Evolutionary conservation across 2,113 vertebrate genomes (phyloP).

Genomic region (Rhodinocichla rosea): DNA sequence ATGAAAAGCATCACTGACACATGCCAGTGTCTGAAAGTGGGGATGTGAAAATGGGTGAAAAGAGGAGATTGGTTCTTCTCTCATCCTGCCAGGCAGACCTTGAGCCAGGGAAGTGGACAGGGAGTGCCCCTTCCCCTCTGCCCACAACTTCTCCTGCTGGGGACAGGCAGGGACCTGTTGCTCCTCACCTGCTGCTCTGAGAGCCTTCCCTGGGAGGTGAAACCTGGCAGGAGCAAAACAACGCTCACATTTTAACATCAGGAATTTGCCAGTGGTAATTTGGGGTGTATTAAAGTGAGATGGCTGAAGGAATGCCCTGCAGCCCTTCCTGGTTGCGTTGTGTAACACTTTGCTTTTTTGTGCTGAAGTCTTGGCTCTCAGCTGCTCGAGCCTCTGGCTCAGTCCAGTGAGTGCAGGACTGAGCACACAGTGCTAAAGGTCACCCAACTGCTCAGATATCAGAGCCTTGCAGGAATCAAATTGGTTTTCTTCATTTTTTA

Average conservation of each 20-base stretch:
- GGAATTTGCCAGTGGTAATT: not conserved
- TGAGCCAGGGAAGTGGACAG: not conserved
- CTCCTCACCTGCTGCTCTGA: fast-evolving
- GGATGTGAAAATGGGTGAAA: not conserved
- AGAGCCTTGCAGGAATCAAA: not conserved
- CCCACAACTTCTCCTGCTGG: not conserved
- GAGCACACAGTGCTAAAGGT: not conserved
- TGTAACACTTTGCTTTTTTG: not conserved
- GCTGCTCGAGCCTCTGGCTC: not conserved
- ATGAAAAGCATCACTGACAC: not conserved
- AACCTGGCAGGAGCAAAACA: not conserved
- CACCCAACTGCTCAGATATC: not conserved
- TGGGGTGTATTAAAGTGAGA: not conserved
- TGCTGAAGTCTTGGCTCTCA: not conserved
- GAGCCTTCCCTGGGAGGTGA: not conserved
- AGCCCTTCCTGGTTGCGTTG: not conserved
- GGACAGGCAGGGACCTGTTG: not conserved
- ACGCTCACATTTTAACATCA: not conserved
- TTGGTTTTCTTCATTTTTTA: not conserved
- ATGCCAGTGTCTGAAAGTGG: not conserved
- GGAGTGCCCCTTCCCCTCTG: not conserved
- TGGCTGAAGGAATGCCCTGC: not conserved
- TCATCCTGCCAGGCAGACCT: not conserved
- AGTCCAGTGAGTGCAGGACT: not conserved
- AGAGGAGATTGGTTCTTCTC: not conserved